Evolutionary conservation across 1,140 invertebrate genomes (phyloP), one percentile per base, ranked within the genome.

Genomic region (Oryzaephilus surinamensis): DNA sequence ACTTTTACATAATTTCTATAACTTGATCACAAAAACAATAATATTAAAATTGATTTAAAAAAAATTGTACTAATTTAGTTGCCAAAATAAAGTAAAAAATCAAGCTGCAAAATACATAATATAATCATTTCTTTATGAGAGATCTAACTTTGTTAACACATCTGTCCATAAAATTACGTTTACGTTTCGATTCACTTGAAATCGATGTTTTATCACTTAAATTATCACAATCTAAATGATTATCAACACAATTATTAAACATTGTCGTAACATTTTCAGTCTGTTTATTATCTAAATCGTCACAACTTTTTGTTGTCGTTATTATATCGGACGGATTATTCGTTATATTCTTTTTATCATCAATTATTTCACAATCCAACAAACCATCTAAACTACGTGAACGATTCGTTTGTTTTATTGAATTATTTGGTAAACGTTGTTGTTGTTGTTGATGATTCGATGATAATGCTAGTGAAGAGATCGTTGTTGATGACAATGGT

Each of bases 81-180:
- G 27, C 27, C 35, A 37, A 26, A 34, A 35, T 34, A 45, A 28
- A 27, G 33, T 11, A 28, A 20, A 33, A 24, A n/a, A n/a, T n/a
- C n/a, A n/a, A n/a, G n/a, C n/a, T n/a, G n/a, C n/a, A n/a, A n/a
- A n/a, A n/a, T n/a, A n/a, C n/a, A n/a, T n/a, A n/a, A 39, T 20
- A 45, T 14, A 3, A 11, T 70, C 58, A 76, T 54, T 78, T 79
- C 57, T 72, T 75, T 31, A 79, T 79, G 41, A 79, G 71, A 52
- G 75, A 77, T 67, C 76, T 71, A 61, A 83, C 74, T 68, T 81
- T 82, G 58, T 79, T 81, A 19, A 81, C 77, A 61, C 79, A 82
- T 59, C 77, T 73, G 63, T 83, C 78, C 76, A 83, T 79, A 55
- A 83, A 81, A 61, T 81, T 81, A 51, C 70, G 70, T 53, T 79